phyloP scores from a whole-genome alignment of 2,113 vertebrate species.

The Entosphenus tridentatus region DNA sequence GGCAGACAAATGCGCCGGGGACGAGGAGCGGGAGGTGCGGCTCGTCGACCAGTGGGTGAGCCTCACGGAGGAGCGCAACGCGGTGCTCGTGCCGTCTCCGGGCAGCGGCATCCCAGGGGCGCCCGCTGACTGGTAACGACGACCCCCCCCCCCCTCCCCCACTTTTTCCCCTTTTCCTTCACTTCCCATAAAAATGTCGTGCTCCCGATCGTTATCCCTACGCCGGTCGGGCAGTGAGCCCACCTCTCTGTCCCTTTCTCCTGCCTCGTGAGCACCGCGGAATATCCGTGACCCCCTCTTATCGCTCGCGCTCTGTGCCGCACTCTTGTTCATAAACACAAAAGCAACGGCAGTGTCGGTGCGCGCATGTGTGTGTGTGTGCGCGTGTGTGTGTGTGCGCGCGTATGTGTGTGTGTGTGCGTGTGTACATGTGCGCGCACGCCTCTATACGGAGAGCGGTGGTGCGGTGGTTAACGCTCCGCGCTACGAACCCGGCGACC shows the following conservation, averaged over 20 bases:
- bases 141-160: too few relatives aligned
- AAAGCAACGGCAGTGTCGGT: background rate
- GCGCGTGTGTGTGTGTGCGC: too few relatives aligned
- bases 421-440: too few relatives aligned
- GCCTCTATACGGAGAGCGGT: too few relatives aligned
- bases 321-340: background rate
- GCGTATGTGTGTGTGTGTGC: too few relatives aligned
- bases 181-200: background rate
- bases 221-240: background rate
- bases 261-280: too few relatives aligned
- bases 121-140: slow-evolving; percentile 53
- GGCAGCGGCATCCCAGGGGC: slow-evolving; percentile 78
- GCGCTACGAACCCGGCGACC: too few relatives aligned
- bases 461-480: too few relatives aligned
- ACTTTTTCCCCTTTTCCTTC: slow-evolving; percentile 11
- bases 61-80: slow-evolving; percentile 82
- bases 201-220: background rate
- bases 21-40: slow-evolving; percentile 59
- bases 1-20: slow-evolving; percentile 68
- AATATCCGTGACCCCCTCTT: too few relatives aligned
- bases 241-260: background rate
- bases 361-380: background rate
- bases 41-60: slow-evolving; percentile 94
- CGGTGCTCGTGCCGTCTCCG: slow-evolving; percentile 65
- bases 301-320: background rate